These are phyloP conservation scores for Aurelia coerulea DNA, from an alignment of 30 jellyfish, hydroid and myxozoan genomes.

Conservation along the genomic window DNA sequence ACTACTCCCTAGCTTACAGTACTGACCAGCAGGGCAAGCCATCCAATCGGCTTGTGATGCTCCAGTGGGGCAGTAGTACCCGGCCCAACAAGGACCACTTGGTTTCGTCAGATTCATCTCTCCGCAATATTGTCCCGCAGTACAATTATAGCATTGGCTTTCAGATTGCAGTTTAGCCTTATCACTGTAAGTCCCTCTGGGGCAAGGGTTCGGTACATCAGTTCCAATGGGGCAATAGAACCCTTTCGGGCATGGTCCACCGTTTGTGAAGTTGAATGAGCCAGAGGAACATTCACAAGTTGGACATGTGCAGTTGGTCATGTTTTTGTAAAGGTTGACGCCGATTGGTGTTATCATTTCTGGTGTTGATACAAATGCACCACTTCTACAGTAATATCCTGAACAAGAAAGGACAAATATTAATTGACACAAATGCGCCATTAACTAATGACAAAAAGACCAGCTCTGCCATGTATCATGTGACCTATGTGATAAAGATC, in stretches of 20 bases:
- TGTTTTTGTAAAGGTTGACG: constrained; percentile 48
- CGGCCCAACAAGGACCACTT: constrained; percentile 94
- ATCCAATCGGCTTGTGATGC: constrained; percentile 84
- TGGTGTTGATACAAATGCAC: constrained; percentile 95
- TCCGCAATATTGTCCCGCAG: constrained; percentile 91
- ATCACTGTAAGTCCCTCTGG: constrained; percentile 93
- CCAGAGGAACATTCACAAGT: constrained; percentile 89
- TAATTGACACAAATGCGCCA: background rate
- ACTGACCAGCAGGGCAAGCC: constrained; percentile 91
- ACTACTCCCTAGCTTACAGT: constrained; percentile 67
- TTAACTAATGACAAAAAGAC: no score
- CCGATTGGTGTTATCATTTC: constrained; percentile 82
- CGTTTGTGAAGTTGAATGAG: constrained; percentile 81
- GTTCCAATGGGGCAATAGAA: constrained; percentile 95
- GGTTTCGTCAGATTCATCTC: constrained; percentile 84
- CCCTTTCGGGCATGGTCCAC: constrained; percentile 99
- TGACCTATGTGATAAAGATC: background rate
- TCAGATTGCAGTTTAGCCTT: constrained; percentile 65
- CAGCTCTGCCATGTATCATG: background rate
- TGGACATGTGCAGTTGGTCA: constrained; percentile 86
- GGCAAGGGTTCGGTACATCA: constrained; percentile 93
- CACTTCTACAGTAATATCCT: constrained; percentile 98
- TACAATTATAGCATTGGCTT: constrained; percentile 86
- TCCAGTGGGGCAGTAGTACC: constrained; percentile 94
- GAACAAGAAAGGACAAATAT: background rate